A percentile compares a stretch with the other conserved stretches of the same genome.
Evolutionary conservation across 2,888 invertebrate genomes (phyloP).

Genomic region (Cordylochernes scorpioides): DNA sequence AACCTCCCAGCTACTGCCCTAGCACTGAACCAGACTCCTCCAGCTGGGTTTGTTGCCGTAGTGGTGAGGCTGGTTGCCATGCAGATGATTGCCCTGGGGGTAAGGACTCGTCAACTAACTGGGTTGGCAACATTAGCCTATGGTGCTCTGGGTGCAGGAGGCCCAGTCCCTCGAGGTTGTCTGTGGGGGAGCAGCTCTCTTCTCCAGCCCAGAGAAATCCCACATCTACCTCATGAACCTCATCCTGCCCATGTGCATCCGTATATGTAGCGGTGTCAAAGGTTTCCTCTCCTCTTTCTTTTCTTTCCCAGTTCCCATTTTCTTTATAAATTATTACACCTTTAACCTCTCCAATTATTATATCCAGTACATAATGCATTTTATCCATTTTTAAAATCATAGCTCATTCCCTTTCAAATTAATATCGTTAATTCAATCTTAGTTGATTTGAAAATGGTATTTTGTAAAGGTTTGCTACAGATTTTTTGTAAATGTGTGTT

Average conservation of each 20-base stretch:
- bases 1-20: conserved; percentile 30
- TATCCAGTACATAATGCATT: too few species aligned
- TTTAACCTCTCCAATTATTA: too few species aligned
- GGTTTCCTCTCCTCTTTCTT: conserved; percentile 28
- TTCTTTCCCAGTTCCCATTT: background rate
- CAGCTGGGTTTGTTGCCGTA: conserved; percentile 59
- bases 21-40: conserved; percentile 47
- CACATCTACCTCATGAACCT: conserved; percentile 88
- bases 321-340: background rate
- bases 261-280: conserved; percentile 80
- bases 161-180: conserved; percentile 74
- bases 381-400: too few species aligned
- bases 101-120: conserved; percentile 25
- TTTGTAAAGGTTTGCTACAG: too few species aligned
- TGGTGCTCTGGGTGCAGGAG: conserved; percentile 29
- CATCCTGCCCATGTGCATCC: conserved; percentile 75
- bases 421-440: too few species aligned
- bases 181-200: conserved; percentile 66
- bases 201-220: conserved; percentile 65
- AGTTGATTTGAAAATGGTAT: too few species aligned
- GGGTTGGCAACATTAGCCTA: background rate
- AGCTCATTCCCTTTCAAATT: too few species aligned
- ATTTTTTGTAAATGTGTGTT: too few species aligned
- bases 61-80: conserved; percentile 80
- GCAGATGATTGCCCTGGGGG: conserved; percentile 76